Percentiles rank a stretch among this genome's conserved stretches.
Conservation (phyloP, 2,888 invertebrate genomes). For the Hydraecia micacea region DNA sequence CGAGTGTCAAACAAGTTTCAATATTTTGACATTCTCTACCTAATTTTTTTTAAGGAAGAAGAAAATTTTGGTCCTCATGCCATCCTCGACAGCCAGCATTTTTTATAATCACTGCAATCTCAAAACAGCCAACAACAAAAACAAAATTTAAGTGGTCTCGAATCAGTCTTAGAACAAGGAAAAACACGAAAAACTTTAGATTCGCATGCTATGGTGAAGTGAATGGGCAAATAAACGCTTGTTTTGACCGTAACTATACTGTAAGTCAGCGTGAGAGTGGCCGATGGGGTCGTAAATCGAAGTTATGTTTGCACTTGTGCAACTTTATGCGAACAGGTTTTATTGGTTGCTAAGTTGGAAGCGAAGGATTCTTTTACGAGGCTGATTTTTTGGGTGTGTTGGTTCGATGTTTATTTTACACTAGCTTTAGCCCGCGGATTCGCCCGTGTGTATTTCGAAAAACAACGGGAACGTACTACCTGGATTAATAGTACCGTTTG, state of each 20-base stretch:
- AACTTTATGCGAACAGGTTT: conserved; percentile 35
- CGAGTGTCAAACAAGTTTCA: too few species aligned
- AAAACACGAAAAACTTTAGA: conserved; percentile 35
- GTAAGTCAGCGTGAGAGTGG: conserved; percentile 16
- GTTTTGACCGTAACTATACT: conserved; percentile 22
- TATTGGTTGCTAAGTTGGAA: conserved; percentile 14
- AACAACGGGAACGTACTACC: background rate
- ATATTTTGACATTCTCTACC: background rate
- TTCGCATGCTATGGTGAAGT: conserved; percentile 15
- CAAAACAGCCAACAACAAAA: conserved; percentile 3
- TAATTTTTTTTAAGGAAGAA: background rate
- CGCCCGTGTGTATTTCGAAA: background rate
- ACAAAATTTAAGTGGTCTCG: conserved; percentile 5
- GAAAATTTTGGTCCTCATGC: background rate
- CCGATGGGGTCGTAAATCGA: conserved; percentile 26
- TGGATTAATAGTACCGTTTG: background rate
- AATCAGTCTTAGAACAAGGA: conserved; percentile 30
- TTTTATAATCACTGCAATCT: background rate
- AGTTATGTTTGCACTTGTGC: conserved; percentile 35
- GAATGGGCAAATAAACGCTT: conserved; percentile 22
- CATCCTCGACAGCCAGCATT: background rate
- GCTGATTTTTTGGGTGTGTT: background rate
- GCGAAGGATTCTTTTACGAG: background rate
- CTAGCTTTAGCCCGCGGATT: background rate
- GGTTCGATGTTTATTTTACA: background rate